Conservation (phyloP, 2,888 invertebrate species). For the Drosophila anomelani region DNA sequence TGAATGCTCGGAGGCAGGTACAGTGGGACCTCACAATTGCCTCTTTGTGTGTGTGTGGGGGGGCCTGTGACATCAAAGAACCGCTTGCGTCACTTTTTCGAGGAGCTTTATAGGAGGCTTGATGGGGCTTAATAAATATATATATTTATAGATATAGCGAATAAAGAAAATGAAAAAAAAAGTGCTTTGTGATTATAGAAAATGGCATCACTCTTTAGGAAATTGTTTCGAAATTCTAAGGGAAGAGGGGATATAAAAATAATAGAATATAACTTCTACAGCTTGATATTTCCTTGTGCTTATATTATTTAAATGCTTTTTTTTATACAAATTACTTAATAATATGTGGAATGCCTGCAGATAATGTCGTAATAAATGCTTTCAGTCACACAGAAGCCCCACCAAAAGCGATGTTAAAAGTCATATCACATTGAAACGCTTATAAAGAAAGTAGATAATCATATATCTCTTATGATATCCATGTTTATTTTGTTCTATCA, state of each 20-base stretch:
- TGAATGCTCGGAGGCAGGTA: slow-evolving; percentile 7
- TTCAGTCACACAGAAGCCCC: neutral
- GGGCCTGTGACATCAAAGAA: slow-evolving; percentile 27
- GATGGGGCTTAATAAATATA: slow-evolving; percentile 16
- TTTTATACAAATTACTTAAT: neutral
- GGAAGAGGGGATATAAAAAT: neutral
- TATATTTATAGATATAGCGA: neutral
- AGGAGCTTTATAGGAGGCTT: slow-evolving; percentile 24
- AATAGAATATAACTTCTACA: neutral
- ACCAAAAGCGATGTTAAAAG: neutral
- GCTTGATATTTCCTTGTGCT: neutral
- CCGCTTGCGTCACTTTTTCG: slow-evolving; percentile 29
- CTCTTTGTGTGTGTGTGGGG: slow-evolving; percentile 13
- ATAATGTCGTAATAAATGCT: neutral
- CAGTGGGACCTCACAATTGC: slow-evolving; percentile 18
- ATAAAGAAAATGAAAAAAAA: neutral
- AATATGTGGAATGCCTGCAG: no score
- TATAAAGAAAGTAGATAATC: neutral
- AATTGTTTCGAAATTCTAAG: neutral
- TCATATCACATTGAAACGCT: neutral
- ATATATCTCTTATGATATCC: neutral
- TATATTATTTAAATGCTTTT: no score
- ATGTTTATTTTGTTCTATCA: neutral
- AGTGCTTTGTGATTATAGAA: slow-evolving; percentile 3
- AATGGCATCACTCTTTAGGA: neutral